phyloP scores from a whole-genome alignment of 1,140 invertebrate genomes.

The Pentalonia nigronervosa region DNA sequence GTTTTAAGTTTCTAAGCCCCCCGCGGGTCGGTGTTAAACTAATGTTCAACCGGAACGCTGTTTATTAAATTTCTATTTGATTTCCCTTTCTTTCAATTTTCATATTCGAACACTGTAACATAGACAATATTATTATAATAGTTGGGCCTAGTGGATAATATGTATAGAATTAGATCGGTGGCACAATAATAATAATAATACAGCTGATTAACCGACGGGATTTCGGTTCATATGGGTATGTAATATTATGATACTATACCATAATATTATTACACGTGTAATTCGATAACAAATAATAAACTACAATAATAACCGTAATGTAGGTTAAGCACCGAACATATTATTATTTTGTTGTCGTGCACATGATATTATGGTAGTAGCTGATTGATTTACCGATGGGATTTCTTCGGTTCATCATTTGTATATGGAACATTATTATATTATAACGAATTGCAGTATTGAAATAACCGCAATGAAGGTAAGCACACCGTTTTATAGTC shows the following conservation, averaged over 20 bases:
- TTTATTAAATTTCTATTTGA: too few species aligned
- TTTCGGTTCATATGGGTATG: neutral
- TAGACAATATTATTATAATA: neutral
- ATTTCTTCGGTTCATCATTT: too few species aligned
- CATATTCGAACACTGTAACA: neutral
- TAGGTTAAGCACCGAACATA: neutral
- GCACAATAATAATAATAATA: neutral
- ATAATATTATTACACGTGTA: too few species aligned
- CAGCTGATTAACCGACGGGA: neutral
- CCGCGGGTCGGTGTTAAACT: too few species aligned
- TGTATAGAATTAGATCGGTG: neutral
- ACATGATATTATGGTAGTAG: neutral
- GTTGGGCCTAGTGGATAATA: neutral
- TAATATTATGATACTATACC: too few species aligned
- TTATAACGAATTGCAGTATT: neutral
- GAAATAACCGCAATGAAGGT: neutral
- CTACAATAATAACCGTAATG: neutral
- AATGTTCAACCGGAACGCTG: too few species aligned
- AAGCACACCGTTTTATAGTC: neutral
- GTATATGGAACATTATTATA: too few species aligned
- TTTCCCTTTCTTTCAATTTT: too few species aligned
- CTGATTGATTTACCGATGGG: too few species aligned
- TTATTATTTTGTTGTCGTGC: neutral
- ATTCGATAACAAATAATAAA: neutral
- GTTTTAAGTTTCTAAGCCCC: too few species aligned